Percentiles rank a stretch among this genome's conserved stretches.
phyloP scores from a whole-genome alignment of 2,888 invertebrate species.

The Lampropteryx suffumata region DNA sequence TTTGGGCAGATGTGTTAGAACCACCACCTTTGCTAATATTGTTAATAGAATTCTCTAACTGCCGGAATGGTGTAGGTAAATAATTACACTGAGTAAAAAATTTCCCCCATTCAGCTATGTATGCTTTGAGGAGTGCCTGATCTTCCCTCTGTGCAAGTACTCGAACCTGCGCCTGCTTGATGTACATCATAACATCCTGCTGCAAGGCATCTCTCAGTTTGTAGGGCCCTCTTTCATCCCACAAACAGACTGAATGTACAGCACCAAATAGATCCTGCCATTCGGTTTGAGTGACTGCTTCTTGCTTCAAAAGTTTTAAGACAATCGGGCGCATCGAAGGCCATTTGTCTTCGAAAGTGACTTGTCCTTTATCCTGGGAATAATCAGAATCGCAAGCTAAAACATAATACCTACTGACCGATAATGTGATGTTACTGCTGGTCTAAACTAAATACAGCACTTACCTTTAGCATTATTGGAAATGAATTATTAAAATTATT shows the following conservation, averaged over 20 bases:
- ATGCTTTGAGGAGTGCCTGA: conserved; percentile 96
- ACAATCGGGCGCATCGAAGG: conserved; percentile 97
- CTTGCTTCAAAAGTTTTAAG: conserved; percentile 95
- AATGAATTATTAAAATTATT: conserved; percentile 19
- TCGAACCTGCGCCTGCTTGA: conserved; percentile 94
- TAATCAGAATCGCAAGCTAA: conserved; percentile 24
- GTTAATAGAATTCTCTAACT: conserved; percentile 93
- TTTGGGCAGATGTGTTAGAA: conserved; percentile 69
- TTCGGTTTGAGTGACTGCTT: conserved; percentile 95
- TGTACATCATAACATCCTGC: conserved; percentile 96
- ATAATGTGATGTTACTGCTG: not conserved
- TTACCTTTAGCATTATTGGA: conserved; percentile 36
- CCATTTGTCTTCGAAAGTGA: conserved; percentile 98
- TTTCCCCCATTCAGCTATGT: conserved; percentile 98
- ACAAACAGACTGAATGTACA: conserved; percentile 97
- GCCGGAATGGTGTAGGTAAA: conserved; percentile 97
- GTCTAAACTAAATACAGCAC: not conserved
- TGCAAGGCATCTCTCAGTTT: conserved; percentile 94
- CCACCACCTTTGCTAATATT: conserved; percentile 71
- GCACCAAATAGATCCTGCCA: conserved; percentile 99
- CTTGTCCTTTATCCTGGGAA: conserved; percentile 89
- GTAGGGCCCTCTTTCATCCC: conserved; percentile 97
- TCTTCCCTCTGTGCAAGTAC: conserved; percentile 97
- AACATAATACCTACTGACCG: not conserved
- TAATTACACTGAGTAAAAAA: conserved; percentile 99